phyloP scores from a whole-genome alignment of 92 coral and sea anemone species.

The Palythoa grandiflora region DNA sequence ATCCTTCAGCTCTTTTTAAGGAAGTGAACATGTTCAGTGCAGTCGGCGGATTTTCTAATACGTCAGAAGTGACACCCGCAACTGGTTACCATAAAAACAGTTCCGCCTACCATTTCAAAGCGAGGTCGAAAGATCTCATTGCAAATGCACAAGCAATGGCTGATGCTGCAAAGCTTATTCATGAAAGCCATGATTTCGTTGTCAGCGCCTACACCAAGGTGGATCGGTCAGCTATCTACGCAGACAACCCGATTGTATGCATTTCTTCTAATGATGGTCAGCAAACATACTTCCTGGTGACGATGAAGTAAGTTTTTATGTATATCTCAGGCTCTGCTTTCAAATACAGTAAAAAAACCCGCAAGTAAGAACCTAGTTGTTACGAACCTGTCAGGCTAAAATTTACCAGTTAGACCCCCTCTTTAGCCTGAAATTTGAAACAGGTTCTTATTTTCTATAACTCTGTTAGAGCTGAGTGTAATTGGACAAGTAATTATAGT shows the following conservation, averaged over 20 bases:
- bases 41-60: conserved; percentile 40
- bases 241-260: conserved; percentile 65
- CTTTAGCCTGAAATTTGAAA: too few relatives aligned
- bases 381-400: too few relatives aligned
- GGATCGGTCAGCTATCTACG: background rate
- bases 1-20: conserved; percentile 48
- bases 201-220: conserved; percentile 74
- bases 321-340: background rate
- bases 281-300: conserved; percentile 41
- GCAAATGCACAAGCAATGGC: conserved; percentile 63
- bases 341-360: too few relatives aligned
- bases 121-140: conserved; percentile 19
- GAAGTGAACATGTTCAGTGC: conserved; percentile 69
- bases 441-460: too few relatives aligned
- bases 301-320: conserved; percentile 60
- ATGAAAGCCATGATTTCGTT: conserved; percentile 70
- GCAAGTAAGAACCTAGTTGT: too few relatives aligned
- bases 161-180: conserved; percentile 61
- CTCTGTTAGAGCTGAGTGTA: too few relatives aligned
- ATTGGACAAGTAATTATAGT: too few relatives aligned
- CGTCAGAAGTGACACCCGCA: conserved; percentile 62
- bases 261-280: conserved; percentile 58
- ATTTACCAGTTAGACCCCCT: too few relatives aligned
- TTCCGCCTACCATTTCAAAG: conserved; percentile 59
- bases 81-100: conserved; percentile 59